A percentile compares a stretch with the other conserved stretches of the same genome.
Evolutionary conservation across 2,113 vertebrate species (phyloP).

Genomic region (rat (Rattus norvegicus)): DNA sequence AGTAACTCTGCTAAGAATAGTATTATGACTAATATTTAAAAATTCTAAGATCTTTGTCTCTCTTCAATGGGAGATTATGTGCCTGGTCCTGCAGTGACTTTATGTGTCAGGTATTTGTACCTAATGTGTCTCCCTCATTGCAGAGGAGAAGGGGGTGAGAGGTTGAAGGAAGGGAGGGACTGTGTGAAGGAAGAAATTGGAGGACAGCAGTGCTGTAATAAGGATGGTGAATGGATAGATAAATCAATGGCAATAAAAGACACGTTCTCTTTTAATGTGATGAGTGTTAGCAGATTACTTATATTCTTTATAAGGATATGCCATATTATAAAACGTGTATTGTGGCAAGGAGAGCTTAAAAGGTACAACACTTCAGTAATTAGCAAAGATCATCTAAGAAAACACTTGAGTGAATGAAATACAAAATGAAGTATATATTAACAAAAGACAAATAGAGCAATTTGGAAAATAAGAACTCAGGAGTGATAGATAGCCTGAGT

Average conservation of each 20-base stretch:
- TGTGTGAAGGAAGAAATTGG: no score
- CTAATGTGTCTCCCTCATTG: fast-evolving
- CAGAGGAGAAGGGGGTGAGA: no score
- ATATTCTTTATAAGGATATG: neutral
- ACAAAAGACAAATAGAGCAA: neutral
- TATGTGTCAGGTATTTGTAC: no score
- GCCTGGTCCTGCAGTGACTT: no score
- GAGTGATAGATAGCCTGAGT: neutral
- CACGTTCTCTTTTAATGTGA: neutral
- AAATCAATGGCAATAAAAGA: neutral
- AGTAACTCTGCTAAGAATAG: neutral
- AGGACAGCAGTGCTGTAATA: no score
- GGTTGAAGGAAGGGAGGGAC: no score
- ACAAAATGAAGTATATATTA: neutral
- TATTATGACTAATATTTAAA: neutral
- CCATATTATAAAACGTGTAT: neutral
- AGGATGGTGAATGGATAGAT: no score
- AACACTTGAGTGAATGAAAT: neutral
- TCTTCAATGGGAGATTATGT: no score
- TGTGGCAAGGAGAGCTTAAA: neutral
- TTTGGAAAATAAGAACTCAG: conserved; percentile 21
- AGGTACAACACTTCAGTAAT: neutral
- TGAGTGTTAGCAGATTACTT: neutral
- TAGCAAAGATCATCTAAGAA: neutral
- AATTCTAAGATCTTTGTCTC: neutral